phyloP scores from a whole-genome alignment of 1,140 invertebrate species.

The Zaprionus kolodkinae region DNA sequence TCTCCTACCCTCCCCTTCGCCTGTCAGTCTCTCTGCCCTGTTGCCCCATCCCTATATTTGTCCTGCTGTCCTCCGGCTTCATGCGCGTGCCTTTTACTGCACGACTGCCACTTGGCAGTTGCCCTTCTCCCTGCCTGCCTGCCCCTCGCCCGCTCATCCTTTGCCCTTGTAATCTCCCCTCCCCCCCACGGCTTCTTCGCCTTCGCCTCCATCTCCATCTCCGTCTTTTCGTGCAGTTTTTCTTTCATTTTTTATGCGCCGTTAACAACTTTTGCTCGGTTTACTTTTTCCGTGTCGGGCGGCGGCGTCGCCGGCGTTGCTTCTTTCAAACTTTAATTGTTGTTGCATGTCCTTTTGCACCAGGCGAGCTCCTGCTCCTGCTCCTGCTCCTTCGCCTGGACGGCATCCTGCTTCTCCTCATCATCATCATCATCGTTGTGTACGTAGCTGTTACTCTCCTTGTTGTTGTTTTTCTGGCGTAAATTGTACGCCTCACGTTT shows the following conservation, averaged over 20 bases:
- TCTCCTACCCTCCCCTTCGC: background rate
- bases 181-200: background rate
- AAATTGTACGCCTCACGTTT: constrained; percentile 82
- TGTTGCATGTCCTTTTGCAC: constrained; percentile 79
- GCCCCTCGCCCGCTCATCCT: background rate
- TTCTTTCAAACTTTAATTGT: constrained; percentile 83
- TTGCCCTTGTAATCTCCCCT: background rate
- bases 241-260: constrained; percentile 80
- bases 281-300: constrained; percentile 80
- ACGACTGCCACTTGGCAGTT: constrained; percentile 69
- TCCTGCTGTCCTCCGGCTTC: constrained; percentile 43
- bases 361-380: constrained; percentile 18
- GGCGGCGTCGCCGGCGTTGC: constrained; percentile 60
- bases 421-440: constrained; percentile 19
- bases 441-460: constrained; percentile 40
- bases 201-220: constrained; percentile 12
- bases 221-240: constrained; percentile 46
- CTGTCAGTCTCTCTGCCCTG: constrained; percentile 11
- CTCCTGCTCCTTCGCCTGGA: constrained; percentile 26
- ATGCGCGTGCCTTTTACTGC: constrained; percentile 80
- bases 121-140: constrained; percentile 6
- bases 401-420: constrained; percentile 21
- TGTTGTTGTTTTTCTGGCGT: constrained; percentile 60
- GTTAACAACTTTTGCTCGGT: constrained; percentile 83
- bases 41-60: background rate